Evolutionary conservation across 64 coral and sea anemone species (phyloP).

Genomic region (Montipora sp.): DNA sequence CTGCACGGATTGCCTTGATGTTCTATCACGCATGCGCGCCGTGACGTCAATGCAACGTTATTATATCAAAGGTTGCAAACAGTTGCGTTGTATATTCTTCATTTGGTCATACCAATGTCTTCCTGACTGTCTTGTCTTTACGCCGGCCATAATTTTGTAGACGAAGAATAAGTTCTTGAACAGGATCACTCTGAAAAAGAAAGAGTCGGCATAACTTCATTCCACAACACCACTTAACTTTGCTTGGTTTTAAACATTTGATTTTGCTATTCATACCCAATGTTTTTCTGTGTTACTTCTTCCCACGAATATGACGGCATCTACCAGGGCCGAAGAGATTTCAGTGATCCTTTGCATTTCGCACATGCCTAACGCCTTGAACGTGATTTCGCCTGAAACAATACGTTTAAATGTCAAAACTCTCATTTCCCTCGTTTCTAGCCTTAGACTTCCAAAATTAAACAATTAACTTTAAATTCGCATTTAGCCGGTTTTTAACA

Average conservation of each 20-base stretch:
- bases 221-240: background rate
- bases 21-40: no score
- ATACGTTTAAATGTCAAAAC: background rate
- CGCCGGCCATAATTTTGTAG: background rate
- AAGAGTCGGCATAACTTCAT: no score
- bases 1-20: no score
- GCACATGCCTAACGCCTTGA: slow-evolving; percentile 68
- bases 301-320: slow-evolving; percentile 54
- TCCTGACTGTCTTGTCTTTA: background rate
- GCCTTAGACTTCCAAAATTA: no score
- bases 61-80: no score
- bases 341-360: slow-evolving; percentile 49
- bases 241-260: background rate
- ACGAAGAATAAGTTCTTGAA: slow-evolving; percentile 39
- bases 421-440: background rate
- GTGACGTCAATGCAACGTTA: no score
- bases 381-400: slow-evolving; percentile 74
- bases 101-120: background rate
- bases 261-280: background rate
- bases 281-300: slow-evolving; percentile 10
- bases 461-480: no score
- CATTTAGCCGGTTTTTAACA: no score
- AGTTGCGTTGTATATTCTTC: background rate
- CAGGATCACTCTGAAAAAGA: slow-evolving; percentile 29
- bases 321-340: slow-evolving; percentile 49